Conservation (phyloP, 2,113 vertebrate species). For the Chauna torquata region DNA sequence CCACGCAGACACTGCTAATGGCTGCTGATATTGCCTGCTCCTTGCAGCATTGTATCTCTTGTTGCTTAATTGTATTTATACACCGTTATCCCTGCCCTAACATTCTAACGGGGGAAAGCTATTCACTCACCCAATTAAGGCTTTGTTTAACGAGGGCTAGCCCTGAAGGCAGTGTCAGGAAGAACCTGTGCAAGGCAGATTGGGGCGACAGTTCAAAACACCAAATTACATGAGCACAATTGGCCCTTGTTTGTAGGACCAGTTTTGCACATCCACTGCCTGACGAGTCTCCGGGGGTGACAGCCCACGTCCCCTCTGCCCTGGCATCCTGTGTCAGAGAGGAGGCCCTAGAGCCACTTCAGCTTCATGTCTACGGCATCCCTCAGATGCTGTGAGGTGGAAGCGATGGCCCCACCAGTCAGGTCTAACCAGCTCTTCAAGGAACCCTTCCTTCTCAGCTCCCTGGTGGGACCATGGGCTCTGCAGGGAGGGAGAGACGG, state of each 20-base stretch:
- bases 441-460: neutral
- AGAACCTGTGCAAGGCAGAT: neutral
- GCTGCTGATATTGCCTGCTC: neutral
- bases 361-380: neutral
- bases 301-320: neutral
- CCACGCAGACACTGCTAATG: neutral
- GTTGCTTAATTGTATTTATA: slow-evolving; percentile 38
- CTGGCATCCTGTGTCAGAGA: neutral
- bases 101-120: neutral
- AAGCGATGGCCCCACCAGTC: neutral
- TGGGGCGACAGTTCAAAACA: slow-evolving; percentile 45
- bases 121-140: neutral
- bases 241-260: neutral
- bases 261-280: neutral
- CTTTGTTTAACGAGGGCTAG: slow-evolving; percentile 12
- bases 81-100: slow-evolving; percentile 21
- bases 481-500: fast-evolving
- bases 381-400: neutral
- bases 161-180: slow-evolving; percentile 35
- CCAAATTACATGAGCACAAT: neutral
- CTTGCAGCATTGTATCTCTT: neutral
- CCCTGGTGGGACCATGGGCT: neutral
- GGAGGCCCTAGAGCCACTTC: neutral
- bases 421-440: neutral
- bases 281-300: neutral